A percentile compares a stretch with the other conserved stretches of the same genome.
Conservation (phyloP, 2,888 invertebrate species). For the Lacanobia oleracea region DNA sequence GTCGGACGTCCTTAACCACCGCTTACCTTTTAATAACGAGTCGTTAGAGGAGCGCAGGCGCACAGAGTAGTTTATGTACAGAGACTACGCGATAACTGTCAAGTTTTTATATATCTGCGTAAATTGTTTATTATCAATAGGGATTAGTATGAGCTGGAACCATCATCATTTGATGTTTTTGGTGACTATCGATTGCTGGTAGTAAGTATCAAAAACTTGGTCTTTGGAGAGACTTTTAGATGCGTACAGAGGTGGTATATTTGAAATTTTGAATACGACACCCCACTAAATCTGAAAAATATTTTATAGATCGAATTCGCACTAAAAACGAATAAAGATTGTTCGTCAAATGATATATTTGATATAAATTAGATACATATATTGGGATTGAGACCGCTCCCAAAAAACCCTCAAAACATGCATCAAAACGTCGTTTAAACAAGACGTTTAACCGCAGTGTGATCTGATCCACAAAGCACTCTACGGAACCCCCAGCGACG, state of each 20-base stretch:
- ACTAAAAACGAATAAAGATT: background rate
- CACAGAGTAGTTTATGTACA: conserved; percentile 73
- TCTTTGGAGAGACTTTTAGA: background rate
- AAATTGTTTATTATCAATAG: background rate
- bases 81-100: conserved; percentile 34
- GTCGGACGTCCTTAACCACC: conserved; percentile 78
- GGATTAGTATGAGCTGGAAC: background rate
- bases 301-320: too few species aligned
- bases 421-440: conserved; percentile 33
- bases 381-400: conserved; percentile 12
- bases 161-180: background rate
- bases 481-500: conserved; percentile 80
- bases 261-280: background rate
- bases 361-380: conserved; percentile 3
- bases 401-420: conserved; percentile 23
- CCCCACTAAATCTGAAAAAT: too few species aligned
- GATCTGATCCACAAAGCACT: conserved; percentile 59
- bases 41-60: conserved; percentile 76
- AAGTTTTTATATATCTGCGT: conserved; percentile 5
- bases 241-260: too few species aligned
- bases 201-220: background rate
- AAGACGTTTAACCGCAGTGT: conserved; percentile 61
- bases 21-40: conserved; percentile 85
- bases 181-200: background rate
- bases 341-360: background rate